Conservation (phyloP, 2,113 vertebrate genomes). For the Hoplias malabaricus region DNA sequence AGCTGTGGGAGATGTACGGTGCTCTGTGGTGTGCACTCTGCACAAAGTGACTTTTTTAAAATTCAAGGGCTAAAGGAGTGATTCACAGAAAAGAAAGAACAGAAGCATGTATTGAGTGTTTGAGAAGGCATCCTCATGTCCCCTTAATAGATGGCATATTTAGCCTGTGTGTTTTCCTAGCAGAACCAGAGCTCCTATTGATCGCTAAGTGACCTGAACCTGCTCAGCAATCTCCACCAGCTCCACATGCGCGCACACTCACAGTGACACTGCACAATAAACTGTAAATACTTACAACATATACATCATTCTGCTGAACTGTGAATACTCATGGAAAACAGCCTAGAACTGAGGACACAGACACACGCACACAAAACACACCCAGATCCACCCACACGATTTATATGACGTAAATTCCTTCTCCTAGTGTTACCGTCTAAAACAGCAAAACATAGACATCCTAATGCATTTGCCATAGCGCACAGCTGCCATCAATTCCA, state of each 20-base stretch:
- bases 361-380: neutral
- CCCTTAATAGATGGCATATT: slow-evolving; percentile 37
- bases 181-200: slow-evolving; percentile 11
- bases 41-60: no score
- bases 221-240: slow-evolving; percentile 15
- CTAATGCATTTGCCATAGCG: neutral
- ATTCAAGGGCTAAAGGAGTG: no score
- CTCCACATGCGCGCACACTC: slow-evolving; percentile 12
- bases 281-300: neutral
- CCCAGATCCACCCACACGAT: no score
- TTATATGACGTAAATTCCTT: no score
- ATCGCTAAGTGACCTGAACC: slow-evolving; percentile 18
- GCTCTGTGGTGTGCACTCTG: no score
- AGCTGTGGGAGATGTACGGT: no score
- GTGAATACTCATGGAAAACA: neutral
- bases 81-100: no score
- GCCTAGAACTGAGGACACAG: neutral
- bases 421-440: neutral
- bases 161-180: neutral
- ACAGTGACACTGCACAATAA: neutral
- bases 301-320: neutral
- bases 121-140: no score
- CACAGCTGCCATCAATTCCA: neutral
- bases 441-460: neutral
- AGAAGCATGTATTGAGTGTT: no score